phyloP scores from a whole-genome alignment of 1,140 invertebrate species.

The Propsilocerus akamusi region DNA sequence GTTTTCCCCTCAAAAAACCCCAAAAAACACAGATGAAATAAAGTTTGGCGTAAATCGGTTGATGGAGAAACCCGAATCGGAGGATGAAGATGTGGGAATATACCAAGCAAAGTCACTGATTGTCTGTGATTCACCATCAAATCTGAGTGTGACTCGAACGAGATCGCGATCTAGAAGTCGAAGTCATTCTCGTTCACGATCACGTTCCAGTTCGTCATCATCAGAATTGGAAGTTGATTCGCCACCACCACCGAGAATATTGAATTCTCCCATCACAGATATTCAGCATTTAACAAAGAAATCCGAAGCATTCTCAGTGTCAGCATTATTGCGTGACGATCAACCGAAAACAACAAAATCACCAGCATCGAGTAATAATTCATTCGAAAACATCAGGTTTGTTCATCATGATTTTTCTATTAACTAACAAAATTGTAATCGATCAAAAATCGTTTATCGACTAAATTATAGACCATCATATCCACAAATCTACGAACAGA shows the following conservation, averaged over 20 bases:
- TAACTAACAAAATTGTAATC: conserved; percentile 16
- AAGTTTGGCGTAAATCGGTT: conserved; percentile 53
- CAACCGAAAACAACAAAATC: conserved; percentile 38
- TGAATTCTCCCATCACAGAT: conserved; percentile 26
- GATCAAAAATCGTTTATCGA: conserved; percentile 11
- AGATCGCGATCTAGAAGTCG: conserved; percentile 28
- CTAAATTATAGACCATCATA: conserved; percentile 13
- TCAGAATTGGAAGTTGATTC: conserved; percentile 52
- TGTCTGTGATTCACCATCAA: conserved; percentile 5
- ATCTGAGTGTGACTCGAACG: conserved; percentile 20
- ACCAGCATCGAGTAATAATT: conserved; percentile 23
- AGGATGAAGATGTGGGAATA: conserved; percentile 33
- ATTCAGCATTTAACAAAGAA: conserved; percentile 34
- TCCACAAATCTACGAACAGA: conserved; percentile 16
- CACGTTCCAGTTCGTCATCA: conserved; percentile 37
- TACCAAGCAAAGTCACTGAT: conserved; percentile 16
- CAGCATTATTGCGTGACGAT: conserved; percentile 54
- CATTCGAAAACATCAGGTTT: conserved; percentile 31
- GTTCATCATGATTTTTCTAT: conserved; percentile 11
- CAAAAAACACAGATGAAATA: conserved; percentile 47
- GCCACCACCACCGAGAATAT: conserved; percentile 30
- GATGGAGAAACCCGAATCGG: conserved; percentile 33
- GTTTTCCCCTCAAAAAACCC: too few relatives aligned
- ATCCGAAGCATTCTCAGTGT: conserved; percentile 61
- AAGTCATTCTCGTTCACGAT: conserved; percentile 26